These are phyloP conservation scores for Desmodus rotundus DNA, from an alignment of 2,113 vertebrate species.

Conservation along the genomic window DNA sequence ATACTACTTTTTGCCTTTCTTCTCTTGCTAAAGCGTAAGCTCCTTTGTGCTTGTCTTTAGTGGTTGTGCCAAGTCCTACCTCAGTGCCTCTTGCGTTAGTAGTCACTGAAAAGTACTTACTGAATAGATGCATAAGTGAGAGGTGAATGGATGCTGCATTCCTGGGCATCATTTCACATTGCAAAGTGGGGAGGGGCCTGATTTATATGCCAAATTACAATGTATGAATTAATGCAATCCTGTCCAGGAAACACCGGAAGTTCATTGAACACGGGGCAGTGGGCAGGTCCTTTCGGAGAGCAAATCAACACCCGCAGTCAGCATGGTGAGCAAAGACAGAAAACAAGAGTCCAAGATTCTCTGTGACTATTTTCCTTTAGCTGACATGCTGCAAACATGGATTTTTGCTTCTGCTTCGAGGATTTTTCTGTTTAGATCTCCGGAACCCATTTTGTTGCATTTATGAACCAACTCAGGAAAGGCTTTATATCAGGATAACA, in stretches of 20 bases:
- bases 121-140: background rate
- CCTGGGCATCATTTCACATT: background rate
- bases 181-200: background rate
- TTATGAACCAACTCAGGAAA: background rate
- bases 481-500: background rate
- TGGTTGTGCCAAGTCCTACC: background rate
- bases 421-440: background rate
- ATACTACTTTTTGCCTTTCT: background rate
- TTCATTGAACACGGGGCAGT: background rate
- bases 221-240: background rate
- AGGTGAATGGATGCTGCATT: background rate
- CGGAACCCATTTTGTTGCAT: background rate
- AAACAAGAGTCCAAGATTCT: background rate
- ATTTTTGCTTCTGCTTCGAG: background rate
- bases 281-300: background rate
- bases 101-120: background rate
- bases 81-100: accelerated
- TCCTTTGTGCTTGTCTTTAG: background rate
- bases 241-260: background rate
- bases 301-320: background rate
- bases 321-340: background rate
- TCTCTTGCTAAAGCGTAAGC: background rate
- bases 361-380: background rate
- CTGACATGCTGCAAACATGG: background rate
- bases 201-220: background rate